These are phyloP conservation scores for Poeciliopsis retropinna DNA, from an alignment of 2,113 vertebrate genomes.

Conservation along the genomic window DNA sequence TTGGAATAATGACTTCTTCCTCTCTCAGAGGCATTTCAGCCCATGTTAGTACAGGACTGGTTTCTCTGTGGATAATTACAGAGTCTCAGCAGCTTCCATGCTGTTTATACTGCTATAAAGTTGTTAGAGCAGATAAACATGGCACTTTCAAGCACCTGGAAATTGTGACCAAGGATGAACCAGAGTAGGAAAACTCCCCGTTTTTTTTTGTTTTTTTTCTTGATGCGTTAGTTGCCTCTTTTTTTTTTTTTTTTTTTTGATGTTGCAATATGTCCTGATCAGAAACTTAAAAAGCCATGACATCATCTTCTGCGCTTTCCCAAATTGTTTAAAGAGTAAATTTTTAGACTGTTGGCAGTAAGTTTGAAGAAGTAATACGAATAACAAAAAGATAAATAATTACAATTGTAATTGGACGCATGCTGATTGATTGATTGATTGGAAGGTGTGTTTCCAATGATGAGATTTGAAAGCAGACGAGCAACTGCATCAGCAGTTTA, in stretches of 20 bases:
- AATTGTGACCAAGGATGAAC: background rate
- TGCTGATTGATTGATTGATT: background rate
- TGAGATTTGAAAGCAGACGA: background rate
- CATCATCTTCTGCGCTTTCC: too few relatives aligned
- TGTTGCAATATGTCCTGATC: too few relatives aligned
- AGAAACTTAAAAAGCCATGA: too few relatives aligned
- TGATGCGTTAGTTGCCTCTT: background rate
- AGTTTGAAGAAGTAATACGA: background rate
- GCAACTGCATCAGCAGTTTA: background rate
- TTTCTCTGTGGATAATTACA: background rate
- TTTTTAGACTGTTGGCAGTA: too few relatives aligned
- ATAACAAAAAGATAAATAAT: background rate
- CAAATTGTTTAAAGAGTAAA: too few relatives aligned
- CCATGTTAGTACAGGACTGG: background rate
- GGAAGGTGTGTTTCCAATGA: background rate
- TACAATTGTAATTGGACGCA: background rate
- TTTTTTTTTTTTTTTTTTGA: too few relatives aligned
- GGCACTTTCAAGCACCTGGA: background rate
- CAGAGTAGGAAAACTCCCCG: background rate
- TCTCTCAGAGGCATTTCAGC: background rate
- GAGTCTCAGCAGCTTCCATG: background rate
- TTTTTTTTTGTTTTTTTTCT: too few relatives aligned
- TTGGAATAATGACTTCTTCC: background rate
- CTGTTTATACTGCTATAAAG: background rate
- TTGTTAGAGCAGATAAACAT: background rate